phyloP scores from a whole-genome alignment of 2,888 invertebrate genomes.

The Capitulum mitella region DNA sequence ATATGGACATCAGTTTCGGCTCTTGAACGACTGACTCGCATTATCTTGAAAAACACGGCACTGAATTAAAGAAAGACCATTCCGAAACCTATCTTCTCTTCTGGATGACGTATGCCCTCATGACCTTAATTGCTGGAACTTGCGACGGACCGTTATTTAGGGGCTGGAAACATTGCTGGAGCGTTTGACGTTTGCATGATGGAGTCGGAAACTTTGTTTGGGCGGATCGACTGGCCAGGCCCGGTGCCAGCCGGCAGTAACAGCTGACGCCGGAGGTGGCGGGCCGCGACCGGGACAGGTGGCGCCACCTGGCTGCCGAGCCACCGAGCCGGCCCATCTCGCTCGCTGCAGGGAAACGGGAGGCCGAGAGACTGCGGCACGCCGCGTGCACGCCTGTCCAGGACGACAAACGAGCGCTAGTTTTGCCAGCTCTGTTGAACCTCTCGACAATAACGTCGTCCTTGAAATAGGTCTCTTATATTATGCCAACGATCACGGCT shows the following conservation, averaged over 20 bases:
- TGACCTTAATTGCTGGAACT: neutral
- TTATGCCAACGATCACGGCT: too few relatives aligned
- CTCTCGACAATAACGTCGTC: too few relatives aligned
- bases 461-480: too few relatives aligned
- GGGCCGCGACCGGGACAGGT: too few relatives aligned
- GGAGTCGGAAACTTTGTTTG: neutral
- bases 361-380: too few relatives aligned
- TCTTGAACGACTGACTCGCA: slow-evolving; percentile 21
- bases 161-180: neutral
- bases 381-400: too few relatives aligned
- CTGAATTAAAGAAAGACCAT: neutral
- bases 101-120: neutral
- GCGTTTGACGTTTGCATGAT: neutral
- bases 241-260: neutral
- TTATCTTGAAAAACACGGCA: neutral
- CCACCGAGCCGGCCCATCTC: too few relatives aligned
- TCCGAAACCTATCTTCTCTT: neutral
- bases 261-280: too few relatives aligned
- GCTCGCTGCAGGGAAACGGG: too few relatives aligned
- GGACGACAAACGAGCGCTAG: too few relatives aligned
- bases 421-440: too few relatives aligned
- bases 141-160: neutral
- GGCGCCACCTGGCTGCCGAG: too few relatives aligned
- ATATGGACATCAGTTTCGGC: slow-evolving; percentile 39
- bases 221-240: neutral